phyloP scores from a whole-genome alignment of 2,113 vertebrate species.

The Martes martes region DNA sequence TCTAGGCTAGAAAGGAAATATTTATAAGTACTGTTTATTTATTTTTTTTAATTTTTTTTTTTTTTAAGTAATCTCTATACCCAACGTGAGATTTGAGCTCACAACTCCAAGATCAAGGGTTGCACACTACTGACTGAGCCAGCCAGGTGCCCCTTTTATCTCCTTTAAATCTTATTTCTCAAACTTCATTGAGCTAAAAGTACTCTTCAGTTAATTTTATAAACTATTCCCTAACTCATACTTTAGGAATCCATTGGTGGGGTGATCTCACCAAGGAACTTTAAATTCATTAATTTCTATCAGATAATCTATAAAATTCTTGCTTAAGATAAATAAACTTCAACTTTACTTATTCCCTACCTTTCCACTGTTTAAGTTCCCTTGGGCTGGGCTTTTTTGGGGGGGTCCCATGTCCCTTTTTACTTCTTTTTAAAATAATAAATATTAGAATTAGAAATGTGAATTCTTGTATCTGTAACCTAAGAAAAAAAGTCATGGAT shows the following conservation, averaged over 20 bases:
- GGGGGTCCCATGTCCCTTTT: neutral
- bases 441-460: neutral
- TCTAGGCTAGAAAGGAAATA: neutral
- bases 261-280: neutral
- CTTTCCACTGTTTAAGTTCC: neutral
- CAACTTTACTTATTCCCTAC: neutral
- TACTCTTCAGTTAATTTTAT: neutral
- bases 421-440: neutral
- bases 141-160: neutral
- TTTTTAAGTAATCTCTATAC: neutral
- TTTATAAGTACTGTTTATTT: neutral
- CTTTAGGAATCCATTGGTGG: neutral
- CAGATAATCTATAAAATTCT: neutral
- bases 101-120: neutral
- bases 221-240: neutral
- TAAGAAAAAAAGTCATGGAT: neutral
- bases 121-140: neutral
- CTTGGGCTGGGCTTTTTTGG: neutral
- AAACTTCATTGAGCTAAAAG: neutral
- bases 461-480: constrained; percentile 5
- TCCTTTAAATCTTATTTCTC: neutral
- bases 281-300: neutral
- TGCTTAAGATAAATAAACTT: neutral
- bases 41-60: neutral
- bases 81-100: neutral